Evolutionary conservation across 2,888 invertebrate genomes (phyloP).

Genomic region (Noctua janthe): DNA sequence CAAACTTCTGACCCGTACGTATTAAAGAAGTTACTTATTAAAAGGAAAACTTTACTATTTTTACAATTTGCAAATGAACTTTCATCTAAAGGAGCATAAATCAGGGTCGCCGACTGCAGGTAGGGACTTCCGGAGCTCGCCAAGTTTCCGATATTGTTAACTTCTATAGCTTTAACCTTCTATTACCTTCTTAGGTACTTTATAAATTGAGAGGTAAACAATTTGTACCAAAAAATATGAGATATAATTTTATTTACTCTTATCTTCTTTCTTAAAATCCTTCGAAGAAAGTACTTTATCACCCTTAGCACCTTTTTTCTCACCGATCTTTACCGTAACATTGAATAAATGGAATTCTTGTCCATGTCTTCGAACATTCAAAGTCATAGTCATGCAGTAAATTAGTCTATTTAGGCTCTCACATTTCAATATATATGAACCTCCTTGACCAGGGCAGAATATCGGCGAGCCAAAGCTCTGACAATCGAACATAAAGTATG

Average conservation of each 20-base stretch:
- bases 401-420: conserved; percentile 91
- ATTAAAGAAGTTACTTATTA: neutral
- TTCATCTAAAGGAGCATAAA: neutral
- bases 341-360: conserved; percentile 89
- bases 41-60: neutral
- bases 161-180: neutral
- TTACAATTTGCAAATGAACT: neutral
- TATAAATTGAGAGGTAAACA: conserved; percentile 10
- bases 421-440: conserved; percentile 91
- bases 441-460: conserved; percentile 90
- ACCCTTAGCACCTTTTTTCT: conserved; percentile 49
- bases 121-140: neutral
- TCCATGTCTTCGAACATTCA: conserved; percentile 90
- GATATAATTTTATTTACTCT: conserved; percentile 11
- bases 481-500: conserved; percentile 93
- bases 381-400: conserved; percentile 91
- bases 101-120: no score
- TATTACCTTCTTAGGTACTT: neutral
- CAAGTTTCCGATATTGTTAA: neutral
- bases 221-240: neutral
- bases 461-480: conserved; percentile 91
- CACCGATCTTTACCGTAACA: conserved; percentile 73
- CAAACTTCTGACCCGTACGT: neutral
- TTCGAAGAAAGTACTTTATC: neutral
- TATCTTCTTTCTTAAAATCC: neutral